Base-by-base conservation (phyloP, 2,797 vertebrate species). In the Danio albolineatus region DNA sequence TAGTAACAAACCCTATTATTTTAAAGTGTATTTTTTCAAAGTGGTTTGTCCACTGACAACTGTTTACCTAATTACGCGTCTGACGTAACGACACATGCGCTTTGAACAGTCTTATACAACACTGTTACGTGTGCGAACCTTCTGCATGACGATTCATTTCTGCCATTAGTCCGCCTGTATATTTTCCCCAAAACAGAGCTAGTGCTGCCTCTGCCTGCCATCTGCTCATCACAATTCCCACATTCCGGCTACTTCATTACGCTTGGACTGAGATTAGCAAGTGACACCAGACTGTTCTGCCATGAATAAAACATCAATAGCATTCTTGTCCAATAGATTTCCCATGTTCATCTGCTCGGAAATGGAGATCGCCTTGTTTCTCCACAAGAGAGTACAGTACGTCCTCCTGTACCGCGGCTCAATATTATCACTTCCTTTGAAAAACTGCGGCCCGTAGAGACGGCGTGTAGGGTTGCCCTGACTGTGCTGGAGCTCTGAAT, bases 381-480 rank as follows among this genome's bases (percentile, higher is more conserved):
- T 36, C 46, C 53, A 39, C 76, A 36, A 64, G 66, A 53, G 51
- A 60, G 70, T 84, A 65, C 66, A 57, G 61, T 73, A 69, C n/a
- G 72, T 76, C 38, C 60, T 36, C 53, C 53, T 19, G 61, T 54
- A 61, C 48, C 43, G 17, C 4, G 4, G 51, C 39, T 74, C 73
- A 69, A 82, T 90, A 90, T 84, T 87, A 79, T 84, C 88, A 86
- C 87, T 85, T 82, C 84, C 72, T 87, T 76, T 91, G 89, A 89
- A 87, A 91, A 90, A 85, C 86, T 75, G 84, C 54, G 81, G 78
- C 85, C 87, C 79, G 83, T 80, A 80, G 84, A 90, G 82, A 89
- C 64, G 78, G 83, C 88, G 88, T 90, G 89, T 85, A 73, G 77
- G 82, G 84, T 87, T 89, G 85, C 91, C 91, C 85, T 89, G 91